A percentile compares a stretch with the other conserved stretches of the same genome.
Evolutionary conservation across 35 echinoderm and acorn worm genomes (phyloP).

Genomic region (Heliocidaris erythrogramma): DNA sequence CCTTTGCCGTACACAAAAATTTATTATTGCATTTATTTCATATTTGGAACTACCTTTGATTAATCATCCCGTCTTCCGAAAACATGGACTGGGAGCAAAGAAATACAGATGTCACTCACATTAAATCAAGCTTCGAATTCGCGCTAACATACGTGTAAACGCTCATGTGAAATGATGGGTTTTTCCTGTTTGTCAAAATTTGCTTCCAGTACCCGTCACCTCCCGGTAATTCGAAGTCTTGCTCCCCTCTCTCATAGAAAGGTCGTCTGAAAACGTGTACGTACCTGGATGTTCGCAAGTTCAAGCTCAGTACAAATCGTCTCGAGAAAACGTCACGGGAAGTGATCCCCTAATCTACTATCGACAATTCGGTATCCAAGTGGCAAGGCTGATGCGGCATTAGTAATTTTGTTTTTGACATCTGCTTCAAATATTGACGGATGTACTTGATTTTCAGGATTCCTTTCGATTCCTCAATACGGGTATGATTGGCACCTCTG

Average conservation of each 20-base stretch:
- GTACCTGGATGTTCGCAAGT: neutral
- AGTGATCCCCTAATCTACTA: neutral
- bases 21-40: too few relatives aligned
- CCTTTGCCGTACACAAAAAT: too few relatives aligned
- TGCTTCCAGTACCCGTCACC: neutral
- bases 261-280: neutral
- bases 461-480: neutral
- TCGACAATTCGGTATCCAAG: neutral
- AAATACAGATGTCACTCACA: too few relatives aligned
- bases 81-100: too few relatives aligned
- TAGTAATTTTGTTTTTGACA: neutral
- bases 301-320: neutral
- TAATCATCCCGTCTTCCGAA: too few relatives aligned
- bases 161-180: neutral
- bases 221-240: neutral
- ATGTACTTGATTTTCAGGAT: neutral
- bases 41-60: too few relatives aligned
- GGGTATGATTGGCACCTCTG: neutral
- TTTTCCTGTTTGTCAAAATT: neutral
- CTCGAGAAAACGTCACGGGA: neutral
- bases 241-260: neutral
- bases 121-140: too few relatives aligned
- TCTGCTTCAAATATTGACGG: neutral
- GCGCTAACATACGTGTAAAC: neutral
- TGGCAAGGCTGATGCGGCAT: neutral